Base-by-base conservation (phyloP, 2,797 vertebrate species). In the Benthosema pterotum region DNA sequence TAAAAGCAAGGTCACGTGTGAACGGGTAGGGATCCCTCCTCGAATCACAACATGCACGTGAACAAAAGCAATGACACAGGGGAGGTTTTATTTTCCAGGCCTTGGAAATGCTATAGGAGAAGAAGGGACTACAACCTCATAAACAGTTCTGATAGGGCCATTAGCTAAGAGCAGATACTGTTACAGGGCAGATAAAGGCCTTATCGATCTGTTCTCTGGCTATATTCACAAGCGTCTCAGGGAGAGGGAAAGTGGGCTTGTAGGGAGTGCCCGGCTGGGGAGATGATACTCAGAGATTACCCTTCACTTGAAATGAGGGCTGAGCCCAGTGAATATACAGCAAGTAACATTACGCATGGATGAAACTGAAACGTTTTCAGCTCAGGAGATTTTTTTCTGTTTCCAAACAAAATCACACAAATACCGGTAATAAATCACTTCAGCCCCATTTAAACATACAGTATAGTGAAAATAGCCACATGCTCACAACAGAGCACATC, bases 81-180 rank as follows among this genome's bases (percentile, higher is more conserved):
- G 3, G 14, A 72, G 61, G 52, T n/a, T 77, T 54, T 43, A 5
- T 11, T 56, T 45, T 71, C 52, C 46, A 71, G 53, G 60, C 55
- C 52, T 61, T 25, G 45, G 51, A 65, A 60, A 2, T 17, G 28
- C 18, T n/a, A 54, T 52, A 69, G 71, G 49, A 73, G 52, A 71
- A 78, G 71, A 61, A 38, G 61, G 56, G 47, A n/a, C 69, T 63
- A 62, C 87, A 86, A 90, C 89, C 82, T 83, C 71, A 88, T 92
- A 81, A 90, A 86, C 87, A 84, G 77, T 76, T 78, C 85, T 86
- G 79, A 89, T 85, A 79, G 83, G 68, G 72, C 87, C 88, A 90
- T 92, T 91, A 90, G 87, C 78, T 84, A 74, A 79, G 65, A 82
- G 78, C 68, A 90, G 89, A 92, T 91, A 87, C 68, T 75, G 87